These are phyloP conservation scores for Parambassis ranga DNA, from an alignment of 2,797 vertebrate species.

Conservation along the genomic window DNA sequence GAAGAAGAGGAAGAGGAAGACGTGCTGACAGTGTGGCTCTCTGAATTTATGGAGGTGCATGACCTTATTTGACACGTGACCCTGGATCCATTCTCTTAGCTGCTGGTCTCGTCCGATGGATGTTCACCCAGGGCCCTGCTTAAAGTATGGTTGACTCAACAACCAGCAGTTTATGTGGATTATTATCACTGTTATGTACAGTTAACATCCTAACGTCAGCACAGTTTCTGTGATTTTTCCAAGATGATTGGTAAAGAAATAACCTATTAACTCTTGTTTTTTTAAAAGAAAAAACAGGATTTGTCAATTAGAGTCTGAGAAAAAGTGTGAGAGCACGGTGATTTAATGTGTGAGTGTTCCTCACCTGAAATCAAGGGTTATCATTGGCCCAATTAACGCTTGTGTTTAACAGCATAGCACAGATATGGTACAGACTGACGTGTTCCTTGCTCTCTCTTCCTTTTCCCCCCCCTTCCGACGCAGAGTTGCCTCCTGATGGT, in stretches of 20 bases:
- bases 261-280: conserved; percentile 44
- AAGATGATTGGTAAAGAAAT: conserved; percentile 11
- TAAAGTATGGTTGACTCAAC: conserved; percentile 2
- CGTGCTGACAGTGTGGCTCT: conserved; percentile 36
- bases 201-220: conserved; percentile 7
- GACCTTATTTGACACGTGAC: conserved; percentile 56
- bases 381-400: conserved; percentile 52
- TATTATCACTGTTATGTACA: too few relatives aligned
- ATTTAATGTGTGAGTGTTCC: conserved; percentile 44
- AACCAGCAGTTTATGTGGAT: conserved; percentile 2
- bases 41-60: conserved; percentile 71
- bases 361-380: conserved; percentile 49
- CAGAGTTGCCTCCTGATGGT: conserved; percentile 82
- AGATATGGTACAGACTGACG: conserved; percentile 55
- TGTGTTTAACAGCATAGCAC: conserved; percentile 43
- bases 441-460: conserved; percentile 37
- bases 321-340: conserved; percentile 40
- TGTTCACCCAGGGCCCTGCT: conserved; percentile 29
- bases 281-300: not conserved
- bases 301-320: conserved; percentile 23
- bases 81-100: conserved; percentile 59
- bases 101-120: conserved; percentile 52
- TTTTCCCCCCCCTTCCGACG: conserved; percentile 16
- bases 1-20: conserved; percentile 1
- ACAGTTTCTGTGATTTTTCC: not conserved